Evolutionary conservation across 2,888 invertebrate genomes (phyloP), one percentile per base, ranked within the genome.

Genomic region (Agrochola lychnidis): DNA sequence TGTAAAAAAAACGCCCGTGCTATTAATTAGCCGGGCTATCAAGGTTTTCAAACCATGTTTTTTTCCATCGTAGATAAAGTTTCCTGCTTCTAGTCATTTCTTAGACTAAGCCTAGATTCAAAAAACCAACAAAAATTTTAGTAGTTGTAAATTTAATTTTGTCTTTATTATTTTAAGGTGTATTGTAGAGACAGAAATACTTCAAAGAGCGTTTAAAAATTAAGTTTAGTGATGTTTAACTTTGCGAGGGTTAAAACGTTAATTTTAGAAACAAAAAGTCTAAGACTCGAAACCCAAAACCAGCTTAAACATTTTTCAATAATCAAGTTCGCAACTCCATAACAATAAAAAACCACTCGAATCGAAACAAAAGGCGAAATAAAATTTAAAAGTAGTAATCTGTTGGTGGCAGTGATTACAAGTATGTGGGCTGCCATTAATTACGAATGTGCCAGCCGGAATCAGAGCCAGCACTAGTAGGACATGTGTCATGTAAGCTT

Each of bases 381-480:
- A 25, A 22, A 70, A 82, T 64, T 59, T 53, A 77, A 77, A 77
- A 82, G 78, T 77, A 68, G 68, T 77, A 71, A 68, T 68, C 82
- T 40, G 25, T 45, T 53, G 25, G 9, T 19, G 53, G 22, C 25
- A 36, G 69, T 56, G 36, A 80, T 82, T 68, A 45, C 45, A 14
- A 45, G 45, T 14, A 64, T 71, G 68, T 64, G 67, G 45, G n/a
- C n/a, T 19, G 45, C 64, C 42, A 69, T 78, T 81, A 78, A 83
- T 83, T 71, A 72, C 51, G 40, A 5, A 68, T 53, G 10, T 62
- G 80, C 51, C 48, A 73, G n/a, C n/a, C 9, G 45, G 53, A 82
- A 53, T 63, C 19, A 51, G 45, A n/a, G 62, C 6, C 16, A n/a
- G 36, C 57, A 16, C 14, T 30, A n/a, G 40, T 19, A 48, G 16